Evolutionary conservation across 2,888 invertebrate genomes (phyloP), one percentile per base, ranked within the genome.

Genomic region (Itoplectis maculator): DNA sequence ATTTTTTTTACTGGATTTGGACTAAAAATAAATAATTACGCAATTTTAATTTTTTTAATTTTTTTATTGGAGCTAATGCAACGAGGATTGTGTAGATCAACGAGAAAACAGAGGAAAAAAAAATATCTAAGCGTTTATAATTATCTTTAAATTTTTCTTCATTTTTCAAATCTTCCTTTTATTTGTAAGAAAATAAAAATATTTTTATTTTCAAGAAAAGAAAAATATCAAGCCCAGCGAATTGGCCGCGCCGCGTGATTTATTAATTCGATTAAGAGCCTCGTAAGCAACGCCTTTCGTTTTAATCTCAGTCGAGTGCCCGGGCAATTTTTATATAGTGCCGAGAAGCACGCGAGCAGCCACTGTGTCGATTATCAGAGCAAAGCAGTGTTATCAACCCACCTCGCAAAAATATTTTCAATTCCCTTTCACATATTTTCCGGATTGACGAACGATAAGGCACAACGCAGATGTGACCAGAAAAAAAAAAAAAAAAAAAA

Each of bases 241-340:
- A 89, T 89, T 88, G 87, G 86, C 85, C 86, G 85, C 77, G 87
- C 84, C 51, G 72, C 76, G 84, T 91, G 90, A 91, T 91, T 91
- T 91, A 91, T 90, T 89, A 88, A 90, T 91, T 91, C 91, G 90
- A 91, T 91, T 91, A 90, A 90, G 81, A n/a, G 87, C 86, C 87
- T 88, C 86, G 88, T 90, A 90, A 89, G 88, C 88, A 86, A 86
- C 87, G 87, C 81, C 72, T 85, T 87, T 85, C 81, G 87, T 87
- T 89, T 89, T 90, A 90, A 91, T 91, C 89, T 90, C 86, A 87
- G 88, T 86, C 85, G 88, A 88, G 88, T 86, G 88, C 87, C 61
- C 40, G 86, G 61, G 59, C 70, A 88, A 88, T 90, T 88, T 90
- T 86, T 90, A 90, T 89, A 88, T 89, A 90, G 87, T 88, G 88